Evolutionary conservation across 2,888 invertebrate genomes (phyloP), one percentile per base, ranked within the genome.

Genomic region (Pristionchus arcanus): DNA sequence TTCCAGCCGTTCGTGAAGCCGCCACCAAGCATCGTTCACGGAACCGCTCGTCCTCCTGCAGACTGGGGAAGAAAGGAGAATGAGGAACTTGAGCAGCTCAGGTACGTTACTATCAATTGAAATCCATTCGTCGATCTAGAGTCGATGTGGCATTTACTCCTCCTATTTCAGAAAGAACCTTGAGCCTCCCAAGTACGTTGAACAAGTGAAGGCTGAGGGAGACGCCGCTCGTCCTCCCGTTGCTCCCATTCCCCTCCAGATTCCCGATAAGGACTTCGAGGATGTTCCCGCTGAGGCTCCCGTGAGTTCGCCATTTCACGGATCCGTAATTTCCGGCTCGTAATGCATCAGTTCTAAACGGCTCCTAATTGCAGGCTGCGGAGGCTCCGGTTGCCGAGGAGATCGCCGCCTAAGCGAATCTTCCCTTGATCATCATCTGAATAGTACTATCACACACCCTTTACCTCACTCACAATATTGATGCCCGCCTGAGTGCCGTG

Each of bases 11-110:
- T 92, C 87, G 91, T 92, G 84, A 93, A 93, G 91, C 92, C 92
- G 85, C 89, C 92, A 28, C 92, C 91, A 53, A 90, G 90, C 77
- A 91, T 94, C 74, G 95, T 92, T 68, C 94, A 92, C 90, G 95
- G 95, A 91, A 93, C 94, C 86, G 94, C 93, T 90, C 92, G 95
- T 83, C 95, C 95, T 77, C 95, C 95, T 83, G 89, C 93, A 66
- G 94, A 95, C 87, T 95, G 95, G 95, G 95, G 95, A 89, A 93
- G 95, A 88, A 94, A 94, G 90, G 94, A 94, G 85, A 93, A 94
- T 84, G 95, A 95, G 84, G 95, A 95, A 90, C 91, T 95, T 68
- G 95, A 95, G 91, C 92, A 94, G 90, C 91, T 95, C 87, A 91
- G 95, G 92, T 84, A 53, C 53, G 53, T 7, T 53, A 53, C 11